Percentiles rank a stretch among this genome's conserved stretches.
phyloP scores from a whole-genome alignment of 2,113 vertebrate species.

The Triplophysa rosa region DNA sequence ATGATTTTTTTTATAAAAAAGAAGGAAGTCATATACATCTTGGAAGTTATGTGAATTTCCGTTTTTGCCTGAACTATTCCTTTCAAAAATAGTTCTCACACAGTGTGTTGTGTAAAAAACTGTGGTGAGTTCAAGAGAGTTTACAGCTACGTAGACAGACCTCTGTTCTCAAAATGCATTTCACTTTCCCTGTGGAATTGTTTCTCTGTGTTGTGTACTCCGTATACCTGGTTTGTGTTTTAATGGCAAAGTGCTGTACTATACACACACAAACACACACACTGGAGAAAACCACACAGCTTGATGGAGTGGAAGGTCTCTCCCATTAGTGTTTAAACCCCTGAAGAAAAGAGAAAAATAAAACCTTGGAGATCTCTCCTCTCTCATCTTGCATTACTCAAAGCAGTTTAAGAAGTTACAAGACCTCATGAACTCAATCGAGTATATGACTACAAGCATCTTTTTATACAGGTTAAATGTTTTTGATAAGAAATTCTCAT shows the following conservation, averaged over 20 bases:
- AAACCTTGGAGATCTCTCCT: constrained; percentile 6
- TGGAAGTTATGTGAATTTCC: no score
- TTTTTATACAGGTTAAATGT: no score
- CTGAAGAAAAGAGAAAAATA: constrained; percentile 21
- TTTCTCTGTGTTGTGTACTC: constrained; percentile 11
- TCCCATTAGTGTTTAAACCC: constrained; percentile 37
- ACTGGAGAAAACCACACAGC: neutral
- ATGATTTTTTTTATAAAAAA: no score
- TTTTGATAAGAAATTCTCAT: no score
- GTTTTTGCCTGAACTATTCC: no score
- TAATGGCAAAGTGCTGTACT: neutral
- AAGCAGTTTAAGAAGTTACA: neutral
- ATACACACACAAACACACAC: constrained; percentile 21
- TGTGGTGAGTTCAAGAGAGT: neutral
- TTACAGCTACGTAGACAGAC: neutral
- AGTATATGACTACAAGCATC: no score
- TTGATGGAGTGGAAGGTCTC: neutral
- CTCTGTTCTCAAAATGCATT: constrained; percentile 12
- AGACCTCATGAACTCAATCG: no score
- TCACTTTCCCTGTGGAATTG: constrained; percentile 8
- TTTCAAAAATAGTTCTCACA: no score
- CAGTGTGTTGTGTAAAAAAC: neutral
- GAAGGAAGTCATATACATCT: no score
- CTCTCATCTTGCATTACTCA: neutral
- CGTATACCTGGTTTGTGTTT: neutral